Base-by-base conservation (phyloP, 2,888 invertebrate species). In the Epicampocera succincta region DNA sequence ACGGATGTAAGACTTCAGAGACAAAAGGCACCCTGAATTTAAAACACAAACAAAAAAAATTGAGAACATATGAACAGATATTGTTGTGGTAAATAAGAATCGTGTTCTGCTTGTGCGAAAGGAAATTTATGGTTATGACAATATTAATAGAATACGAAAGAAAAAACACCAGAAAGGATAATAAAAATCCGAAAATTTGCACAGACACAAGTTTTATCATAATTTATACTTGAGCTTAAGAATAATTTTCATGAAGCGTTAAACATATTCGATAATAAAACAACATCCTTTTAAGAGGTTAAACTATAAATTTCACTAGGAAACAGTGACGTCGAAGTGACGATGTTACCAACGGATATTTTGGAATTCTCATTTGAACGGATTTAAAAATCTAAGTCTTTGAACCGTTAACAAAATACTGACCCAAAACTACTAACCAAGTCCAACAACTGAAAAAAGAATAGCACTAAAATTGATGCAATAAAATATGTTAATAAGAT, bases 1-100 rank as follows among this genome's bases (percentile, higher is more conserved):
- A 77, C 81, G 76, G 76, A 81, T 81, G 63, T 40, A 77, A 73
- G 63, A 77, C 73, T 73, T 52, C 66, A 72, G 66, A 61, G 68
- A 60, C 69, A 60, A 81, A 77, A 69, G 76, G 50, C 73, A 42
- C 61, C 40, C 68, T 77, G 40, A 46, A 61, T 76, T 73, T 33
- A 33, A 33, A 8, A 33, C 3, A 9, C 3, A 33, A 9, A 33
- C 1, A 33, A 33, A 33, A 33, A 5, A 6, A 69, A 60, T 40
- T n/a, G n/a, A n/a, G 40, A 66, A 46, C 50, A 60, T 52, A 76
- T 71, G 33, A 79, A 73, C 25, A 79, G 72, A 66, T 72, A 52
- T 60, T 73, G 25, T 63, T 50, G 63, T 60, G 58, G 56, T 58
- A 66, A 60, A 42, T 60, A 48, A 29, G 19, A 60, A 60, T 19